These are phyloP conservation scores for Platycheirus rosarum DNA, from an alignment of 2,888 invertebrate species.

Conservation along the genomic window DNA sequence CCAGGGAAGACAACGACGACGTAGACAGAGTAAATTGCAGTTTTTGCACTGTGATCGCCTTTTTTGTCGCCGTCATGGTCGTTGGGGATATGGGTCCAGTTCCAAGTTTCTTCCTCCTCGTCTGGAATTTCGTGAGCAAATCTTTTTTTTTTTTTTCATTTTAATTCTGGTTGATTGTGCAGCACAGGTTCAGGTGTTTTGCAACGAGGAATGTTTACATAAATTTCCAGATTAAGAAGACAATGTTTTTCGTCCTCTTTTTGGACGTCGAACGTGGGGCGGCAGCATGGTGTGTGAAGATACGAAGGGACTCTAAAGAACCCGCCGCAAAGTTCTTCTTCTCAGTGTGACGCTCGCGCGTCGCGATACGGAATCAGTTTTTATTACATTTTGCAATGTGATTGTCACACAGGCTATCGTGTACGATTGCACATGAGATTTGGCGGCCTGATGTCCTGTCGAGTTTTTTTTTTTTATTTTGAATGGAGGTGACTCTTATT, in stretches of 20 bases:
- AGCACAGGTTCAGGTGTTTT: conserved; percentile 73
- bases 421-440: conserved; percentile 49
- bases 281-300: conserved; percentile 26
- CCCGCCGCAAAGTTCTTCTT: conserved; percentile 31
- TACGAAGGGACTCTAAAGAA: neutral
- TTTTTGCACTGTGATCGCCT: conserved; percentile 71
- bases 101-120: conserved; percentile 23
- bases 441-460: conserved; percentile 37
- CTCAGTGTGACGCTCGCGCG: conserved; percentile 59
- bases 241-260: conserved; percentile 61
- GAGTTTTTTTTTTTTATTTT: conserved; percentile 31
- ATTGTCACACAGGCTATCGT: conserved; percentile 56
- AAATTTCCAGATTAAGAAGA: conserved; percentile 73
- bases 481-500: conserved; percentile 50
- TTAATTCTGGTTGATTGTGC: conserved; percentile 20
- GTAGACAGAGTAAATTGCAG: conserved; percentile 67
- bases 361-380: conserved; percentile 59
- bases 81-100: conserved; percentile 29
- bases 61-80: conserved; percentile 72
- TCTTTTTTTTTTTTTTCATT: neutral
- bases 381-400: conserved; percentile 68
- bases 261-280: conserved; percentile 35
- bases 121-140: conserved; percentile 67
- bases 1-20: conserved; percentile 18
- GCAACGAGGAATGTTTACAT: conserved; percentile 74